Evolutionary conservation across 2,113 vertebrate genomes (phyloP), one percentile per base, ranked within the genome.

Genomic region (Tiliqua scincoides): DNA sequence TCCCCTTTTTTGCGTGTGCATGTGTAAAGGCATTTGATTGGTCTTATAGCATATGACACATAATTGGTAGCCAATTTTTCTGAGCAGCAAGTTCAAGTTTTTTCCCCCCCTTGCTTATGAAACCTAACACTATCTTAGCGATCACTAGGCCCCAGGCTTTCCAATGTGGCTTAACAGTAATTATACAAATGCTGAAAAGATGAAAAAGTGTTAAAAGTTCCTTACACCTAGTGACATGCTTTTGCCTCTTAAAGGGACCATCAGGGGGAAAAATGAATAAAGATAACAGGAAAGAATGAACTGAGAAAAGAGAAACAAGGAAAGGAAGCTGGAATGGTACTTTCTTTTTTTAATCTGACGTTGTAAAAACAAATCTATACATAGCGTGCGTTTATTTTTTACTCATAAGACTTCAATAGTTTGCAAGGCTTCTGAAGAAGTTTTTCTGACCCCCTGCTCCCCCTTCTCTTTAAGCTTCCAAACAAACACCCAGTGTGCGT

Each of bases 121-220:
- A 96, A 95, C 94, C 93, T 92, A 96, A 97, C 94, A 95, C 96
- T 94, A 93, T 92, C 92, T 95, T 88, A 91, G 94, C 85, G 93
- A 94, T 93, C 94, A 89, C 91, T 89, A 92, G 95, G 95, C 95
- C 95, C 89, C 93, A 95, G 95, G 95, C 89, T 95, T 96, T 96
- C 94, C 80, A 63, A 88, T 94, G 96, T 95, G 96, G 93, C 94
- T 96, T 96, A 95, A 94, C 93, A 94, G 94, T 94, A 96, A 96
- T 96, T 95, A 96, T 91, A 94, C 85, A 91, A 95, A 94, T 93
- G 93, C 84, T 93, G 90, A 95, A 95, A 92, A 91, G 89, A 76
- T 90, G 90, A 91, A 91, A 86, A 86, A 94, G 93, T 89, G 91
- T 94, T 94, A 92, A 68, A 93, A 35, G 59, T 93, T 91, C 91